A percentile compares a stretch with the other conserved stretches of the same genome.
Evolutionary conservation across 2,888 invertebrate species (phyloP).

Genomic region (Drosophila macrospina): DNA sequence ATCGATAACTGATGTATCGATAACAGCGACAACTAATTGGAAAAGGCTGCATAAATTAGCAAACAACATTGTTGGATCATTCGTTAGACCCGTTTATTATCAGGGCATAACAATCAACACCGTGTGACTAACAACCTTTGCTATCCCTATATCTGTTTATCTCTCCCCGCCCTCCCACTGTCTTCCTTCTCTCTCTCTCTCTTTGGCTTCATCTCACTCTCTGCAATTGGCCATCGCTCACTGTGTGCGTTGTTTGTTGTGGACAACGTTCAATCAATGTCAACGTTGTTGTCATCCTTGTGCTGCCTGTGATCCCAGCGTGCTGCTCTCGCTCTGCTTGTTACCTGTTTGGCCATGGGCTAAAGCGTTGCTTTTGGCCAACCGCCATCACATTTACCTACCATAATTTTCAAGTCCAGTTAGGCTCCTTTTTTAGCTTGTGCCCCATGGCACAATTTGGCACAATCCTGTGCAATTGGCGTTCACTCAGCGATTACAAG

Average conservation of each 20-base stretch:
- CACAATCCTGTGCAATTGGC: slow-evolving; percentile 55
- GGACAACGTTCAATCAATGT: slow-evolving; percentile 81
- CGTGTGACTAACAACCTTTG: slow-evolving; percentile 52
- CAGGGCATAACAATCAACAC: slow-evolving; percentile 55
- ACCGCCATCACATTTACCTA: slow-evolving; percentile 62
- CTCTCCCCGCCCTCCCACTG: neutral
- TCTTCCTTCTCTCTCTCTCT: neutral
- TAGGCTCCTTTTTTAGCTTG: slow-evolving; percentile 18
- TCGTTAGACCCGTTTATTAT: slow-evolving; percentile 45
- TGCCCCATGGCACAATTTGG: slow-evolving; percentile 45
- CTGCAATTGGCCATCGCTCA: slow-evolving; percentile 34
- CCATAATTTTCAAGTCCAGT: slow-evolving; percentile 66
- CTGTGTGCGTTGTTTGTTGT: slow-evolving; percentile 62
- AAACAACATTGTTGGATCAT: slow-evolving; percentile 19
- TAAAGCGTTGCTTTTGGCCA: slow-evolving; percentile 15
- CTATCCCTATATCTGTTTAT: slow-evolving; percentile 6
- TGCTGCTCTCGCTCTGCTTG: slow-evolving; percentile 29
- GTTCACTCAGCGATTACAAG: slow-evolving; percentile 48
- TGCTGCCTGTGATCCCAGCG: slow-evolving; percentile 35
- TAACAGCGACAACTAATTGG: slow-evolving; percentile 4
- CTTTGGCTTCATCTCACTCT: neutral
- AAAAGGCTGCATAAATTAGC: slow-evolving; percentile 9
- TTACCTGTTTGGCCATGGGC: slow-evolving; percentile 12
- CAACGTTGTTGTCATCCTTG: slow-evolving; percentile 65
- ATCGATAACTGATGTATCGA: slow-evolving; percentile 11